A percentile compares a stretch with the other conserved stretches of the same genome.
Evolutionary conservation across 2,797 vertebrate genomes (phyloP).

Genomic region (Spea hammondii): DNA sequence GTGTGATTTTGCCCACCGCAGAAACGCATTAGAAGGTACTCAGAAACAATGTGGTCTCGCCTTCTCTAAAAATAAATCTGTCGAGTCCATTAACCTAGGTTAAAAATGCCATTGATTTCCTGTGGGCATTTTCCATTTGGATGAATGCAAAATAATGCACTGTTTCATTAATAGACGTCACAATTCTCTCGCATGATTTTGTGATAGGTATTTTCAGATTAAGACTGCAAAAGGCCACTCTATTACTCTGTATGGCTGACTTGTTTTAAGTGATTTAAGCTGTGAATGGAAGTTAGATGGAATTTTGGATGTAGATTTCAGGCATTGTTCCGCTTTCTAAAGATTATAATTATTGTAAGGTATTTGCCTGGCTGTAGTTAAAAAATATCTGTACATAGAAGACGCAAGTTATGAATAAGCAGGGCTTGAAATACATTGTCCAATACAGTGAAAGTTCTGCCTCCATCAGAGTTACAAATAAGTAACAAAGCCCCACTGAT

Average conservation of each 20-base stretch:
- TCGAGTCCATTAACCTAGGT: constrained; percentile 39
- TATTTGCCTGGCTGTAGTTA: neutral
- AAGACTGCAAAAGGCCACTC: constrained; percentile 23
- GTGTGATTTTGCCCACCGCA: constrained; percentile 26
- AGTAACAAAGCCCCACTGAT: too few relatives aligned
- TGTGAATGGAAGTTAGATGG: too few relatives aligned
- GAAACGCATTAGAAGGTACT: constrained; percentile 19
- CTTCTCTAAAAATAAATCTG: constrained; percentile 44
- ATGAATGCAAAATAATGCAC: constrained; percentile 38
- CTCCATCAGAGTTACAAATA: too few relatives aligned
- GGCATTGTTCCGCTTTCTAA: neutral
- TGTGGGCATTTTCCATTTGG: constrained; percentile 41
- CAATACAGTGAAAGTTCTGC: too few relatives aligned
- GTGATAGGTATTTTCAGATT: constrained; percentile 32
- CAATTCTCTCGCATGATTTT: constrained; percentile 16
- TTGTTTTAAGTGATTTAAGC: too few relatives aligned
- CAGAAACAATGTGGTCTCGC: constrained; percentile 21
- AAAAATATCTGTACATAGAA: neutral
- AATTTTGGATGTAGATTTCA: neutral
- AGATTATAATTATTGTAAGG: neutral
- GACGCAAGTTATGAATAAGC: too few relatives aligned
- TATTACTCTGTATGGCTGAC: neutral
- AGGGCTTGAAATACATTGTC: too few relatives aligned
- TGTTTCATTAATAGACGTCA: constrained; percentile 45
- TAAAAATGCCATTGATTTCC: constrained; percentile 42